phyloP scores from a whole-genome alignment of 2,888 invertebrate species.

The Drosophila antonietae region DNA sequence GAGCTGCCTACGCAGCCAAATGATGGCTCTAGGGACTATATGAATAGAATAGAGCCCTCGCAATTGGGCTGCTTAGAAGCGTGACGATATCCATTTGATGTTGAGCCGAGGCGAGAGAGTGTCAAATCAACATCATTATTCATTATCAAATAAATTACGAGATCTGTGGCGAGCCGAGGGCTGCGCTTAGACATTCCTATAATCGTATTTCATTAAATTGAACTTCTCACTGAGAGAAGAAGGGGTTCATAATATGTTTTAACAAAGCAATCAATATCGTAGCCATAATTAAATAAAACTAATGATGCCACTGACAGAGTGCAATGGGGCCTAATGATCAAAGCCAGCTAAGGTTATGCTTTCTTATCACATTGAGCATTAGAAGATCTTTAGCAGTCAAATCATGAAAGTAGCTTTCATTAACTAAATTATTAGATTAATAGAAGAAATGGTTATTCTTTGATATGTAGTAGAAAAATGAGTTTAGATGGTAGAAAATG shows the following conservation, averaged over 20 bases:
- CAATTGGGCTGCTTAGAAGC: conserved; percentile 45
- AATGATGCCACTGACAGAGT: conserved; percentile 76
- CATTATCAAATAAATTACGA: conserved; percentile 77
- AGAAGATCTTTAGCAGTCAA: conserved; percentile 9
- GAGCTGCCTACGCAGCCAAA: conserved; percentile 69
- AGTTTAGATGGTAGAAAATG: not conserved
- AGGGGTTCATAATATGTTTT: conserved; percentile 69
- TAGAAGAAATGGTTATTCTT: too few relatives aligned
- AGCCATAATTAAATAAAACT: conserved; percentile 78
- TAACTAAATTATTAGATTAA: not conserved
- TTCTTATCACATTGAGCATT: conserved; percentile 2
- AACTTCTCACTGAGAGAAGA: conserved; percentile 47
- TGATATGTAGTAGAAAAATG: not conserved
- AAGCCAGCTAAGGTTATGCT: conserved; percentile 12
- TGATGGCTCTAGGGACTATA: conserved; percentile 11
- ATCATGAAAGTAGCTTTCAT: not conserved
- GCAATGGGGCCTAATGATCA: conserved; percentile 64
- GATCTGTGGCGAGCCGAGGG: conserved; percentile 61
- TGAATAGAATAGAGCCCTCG: conserved; percentile 14
- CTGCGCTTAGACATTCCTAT: conserved; percentile 13
- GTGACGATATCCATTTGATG: conserved; percentile 73
- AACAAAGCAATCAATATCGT: conserved; percentile 79
- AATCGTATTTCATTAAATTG: conserved; percentile 67
- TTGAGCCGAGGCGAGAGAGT: conserved; percentile 59
- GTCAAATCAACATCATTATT: conserved; percentile 80